Evolutionary conservation across 2,797 vertebrate genomes (phyloP), one percentile per base, ranked within the genome.

Genomic region (Microctenopoma lineatum): DNA sequence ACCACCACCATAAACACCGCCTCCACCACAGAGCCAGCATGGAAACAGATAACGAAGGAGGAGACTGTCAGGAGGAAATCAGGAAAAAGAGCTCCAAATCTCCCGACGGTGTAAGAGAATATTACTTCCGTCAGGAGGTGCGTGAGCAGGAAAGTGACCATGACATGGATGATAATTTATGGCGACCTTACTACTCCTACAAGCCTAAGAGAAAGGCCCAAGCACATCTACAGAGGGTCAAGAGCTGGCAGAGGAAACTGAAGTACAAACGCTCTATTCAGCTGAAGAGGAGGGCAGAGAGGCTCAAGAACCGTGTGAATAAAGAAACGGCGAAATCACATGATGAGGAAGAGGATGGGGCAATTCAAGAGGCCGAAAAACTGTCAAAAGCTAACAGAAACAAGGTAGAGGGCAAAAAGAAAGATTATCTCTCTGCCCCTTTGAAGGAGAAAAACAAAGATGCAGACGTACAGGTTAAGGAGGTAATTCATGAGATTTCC

Each of bases 181-280:
- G 96, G 96, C 91, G 96, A 70, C 96, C 96, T 2, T 97, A 97
- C 78, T 96, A 97, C 80, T 95, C 95, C 15, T 97, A 97, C 87
- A 97, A 97, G 82, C 96, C 96, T 42, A 97, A 97, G 74, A 92
- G 93, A 55, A 96, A 96, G 84, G 79, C 90, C 1, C 90, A 92
- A 39, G 55, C 83, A 46, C 90, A 89, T 70, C 70, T 94, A 47
- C 95, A 95, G 78, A 94, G 93, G 79, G 85, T 93, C n/a, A 95
- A 94, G 84, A 94, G 87, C 76, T 96, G 95, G 95, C 93, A 94
- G 54, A 89, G 92, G 11, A 95, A 94, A 73, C 89, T 95, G 26
- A 93, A 94, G 60, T 94, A 91, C 77, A 94, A 95, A 75, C 94
- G 92, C 55, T 94, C 95, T 4, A 84, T 94, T 50, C 90, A 92